A percentile compares a stretch with the other conserved stretches of the same genome.
phyloP scores from a whole-genome alignment of 2,113 vertebrate species.

The Cyphomyrus discorhynchus region DNA sequence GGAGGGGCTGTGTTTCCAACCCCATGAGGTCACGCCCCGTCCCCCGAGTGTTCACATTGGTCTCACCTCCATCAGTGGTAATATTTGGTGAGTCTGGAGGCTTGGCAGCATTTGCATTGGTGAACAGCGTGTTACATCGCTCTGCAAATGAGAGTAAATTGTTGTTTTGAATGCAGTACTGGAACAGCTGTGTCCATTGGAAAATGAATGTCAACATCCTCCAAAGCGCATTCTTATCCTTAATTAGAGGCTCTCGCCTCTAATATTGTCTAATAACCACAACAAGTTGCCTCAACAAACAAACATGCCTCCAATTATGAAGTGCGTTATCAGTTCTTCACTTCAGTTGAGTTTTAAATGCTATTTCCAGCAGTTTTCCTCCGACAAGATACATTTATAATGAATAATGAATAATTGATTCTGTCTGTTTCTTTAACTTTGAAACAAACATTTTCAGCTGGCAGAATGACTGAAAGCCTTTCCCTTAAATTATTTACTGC shows the following conservation, averaged over 20 bases:
- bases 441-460: not conserved
- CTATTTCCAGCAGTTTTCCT: not conserved
- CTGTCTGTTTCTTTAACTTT: not conserved
- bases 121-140: constrained; percentile 43
- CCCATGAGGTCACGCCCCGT: not conserved
- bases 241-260: constrained; percentile 37
- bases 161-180: constrained; percentile 56
- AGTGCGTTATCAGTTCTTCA: not conserved
- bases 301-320: constrained; percentile 39
- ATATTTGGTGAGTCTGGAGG: constrained; percentile 20
- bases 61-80: not conserved
- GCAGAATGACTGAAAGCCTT: not conserved
- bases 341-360: not conserved
- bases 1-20: not conserved
- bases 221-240: constrained; percentile 54
- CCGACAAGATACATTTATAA: not conserved
- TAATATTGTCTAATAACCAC: constrained; percentile 57
- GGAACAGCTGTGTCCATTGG: constrained; percentile 55
- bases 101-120: not conserved
- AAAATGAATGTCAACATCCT: constrained; percentile 36
- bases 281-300: constrained; percentile 46
- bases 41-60: not conserved
- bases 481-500: not conserved
- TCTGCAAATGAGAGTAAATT: constrained; percentile 61
- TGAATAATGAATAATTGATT: not conserved